Evolutionary conservation across 2,113 vertebrate genomes (phyloP).

Genomic region (Rynchops niger): DNA sequence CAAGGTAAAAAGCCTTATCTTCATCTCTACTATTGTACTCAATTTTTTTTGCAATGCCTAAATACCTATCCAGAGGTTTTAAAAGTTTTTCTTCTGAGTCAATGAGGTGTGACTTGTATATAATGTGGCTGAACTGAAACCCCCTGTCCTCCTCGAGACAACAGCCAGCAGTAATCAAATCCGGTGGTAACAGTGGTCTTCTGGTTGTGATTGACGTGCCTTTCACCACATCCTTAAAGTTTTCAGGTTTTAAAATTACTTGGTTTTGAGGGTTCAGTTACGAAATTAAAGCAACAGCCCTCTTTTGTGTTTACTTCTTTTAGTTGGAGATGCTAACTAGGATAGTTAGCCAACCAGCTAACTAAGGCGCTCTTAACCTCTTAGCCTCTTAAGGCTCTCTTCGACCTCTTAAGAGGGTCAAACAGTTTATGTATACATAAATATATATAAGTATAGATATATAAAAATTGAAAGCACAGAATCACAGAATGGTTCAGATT

Average conservation of each 20-base stretch:
- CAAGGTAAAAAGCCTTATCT: not conserved
- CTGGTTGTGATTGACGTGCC: constrained; percentile 60
- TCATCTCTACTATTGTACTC: not conserved
- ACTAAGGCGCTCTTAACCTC: no score
- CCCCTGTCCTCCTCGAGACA: constrained; percentile 11
- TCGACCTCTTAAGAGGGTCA: not conserved
- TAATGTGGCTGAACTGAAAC: not conserved
- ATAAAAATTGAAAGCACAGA: not conserved
- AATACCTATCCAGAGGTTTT: not conserved
- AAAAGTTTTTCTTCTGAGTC: not conserved
- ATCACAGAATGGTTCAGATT: no score
- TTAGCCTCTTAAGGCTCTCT: no score
- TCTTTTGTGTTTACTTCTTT: not conserved
- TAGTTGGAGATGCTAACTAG: not conserved
- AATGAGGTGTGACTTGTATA: not conserved
- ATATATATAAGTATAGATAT: not conserved
- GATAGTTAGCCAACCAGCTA: not conserved
- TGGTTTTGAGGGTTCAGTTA: constrained; percentile 34
- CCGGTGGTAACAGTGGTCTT: not conserved
- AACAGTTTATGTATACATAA: not conserved
- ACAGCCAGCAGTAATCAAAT: constrained; percentile 33
- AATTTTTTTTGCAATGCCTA: not conserved
- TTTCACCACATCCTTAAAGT: constrained; percentile 62
- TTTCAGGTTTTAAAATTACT: constrained; percentile 23
- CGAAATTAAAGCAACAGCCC: not conserved